Evolutionary conservation across 2,797 vertebrate species (phyloP), one percentile per base, ranked within the genome.

Genomic region (Phrynocephalus forsythii): DNA sequence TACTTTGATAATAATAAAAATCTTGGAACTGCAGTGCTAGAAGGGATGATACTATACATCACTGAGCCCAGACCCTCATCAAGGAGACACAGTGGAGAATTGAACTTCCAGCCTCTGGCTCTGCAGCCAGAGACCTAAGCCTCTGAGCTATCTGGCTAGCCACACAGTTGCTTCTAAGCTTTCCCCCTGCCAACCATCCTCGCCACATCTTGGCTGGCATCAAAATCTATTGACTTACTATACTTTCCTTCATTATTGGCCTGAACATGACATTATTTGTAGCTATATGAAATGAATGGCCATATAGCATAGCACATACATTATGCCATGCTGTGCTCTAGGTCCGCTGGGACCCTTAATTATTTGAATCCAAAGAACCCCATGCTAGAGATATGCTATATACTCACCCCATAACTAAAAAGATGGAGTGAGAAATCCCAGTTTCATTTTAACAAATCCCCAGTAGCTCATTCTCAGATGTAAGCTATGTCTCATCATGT

Each of bases 401-500:
- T 20, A 44, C 3, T 67, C 22, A 30, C 8, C 11, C 16, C 18
- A 66, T 63, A 81, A 75, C 56, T 11, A 1, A 0, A 87, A 82
- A 79, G n/a, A 80, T 75, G 78, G 85, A 85, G 38, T 68, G 24
- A 16, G 48, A 75, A 81, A 85, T 75, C 44, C 69, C 78, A 75
- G 44, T 38, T 85, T 52, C 76, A 82, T 80, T 85, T 81, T 76
- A 81, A 76, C 83, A 38, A 84, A 83, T 76, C 60, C 44, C 48
- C 48, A 79, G 52, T 28, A 81, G 68, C 48, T 71, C 83, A 67
- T 69, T 88, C 56, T 88, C 71, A 85, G 60, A 88, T 68, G 60
- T 16, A 13, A 52, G 85, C 78, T 38, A 52, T 81, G 28, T 81
- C 78, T 88, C 60, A 76, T 85, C 78, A 81, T 88, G 83, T 81